Conservation (phyloP, 1,140 invertebrate genomes). For the Pseudomyrmex sp. region DNA sequence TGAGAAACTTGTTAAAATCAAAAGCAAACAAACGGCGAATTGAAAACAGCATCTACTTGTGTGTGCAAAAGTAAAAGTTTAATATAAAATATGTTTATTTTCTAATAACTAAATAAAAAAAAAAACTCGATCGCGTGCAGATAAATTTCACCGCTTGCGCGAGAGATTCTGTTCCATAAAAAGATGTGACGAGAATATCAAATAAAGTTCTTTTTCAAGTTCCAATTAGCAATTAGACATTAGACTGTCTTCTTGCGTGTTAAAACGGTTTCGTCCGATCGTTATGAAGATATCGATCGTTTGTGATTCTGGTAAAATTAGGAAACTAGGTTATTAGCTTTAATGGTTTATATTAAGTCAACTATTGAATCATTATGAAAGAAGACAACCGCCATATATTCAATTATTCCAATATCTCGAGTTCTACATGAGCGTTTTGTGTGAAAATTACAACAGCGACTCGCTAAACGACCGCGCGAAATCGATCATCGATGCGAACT, state of each 20-base stretch:
- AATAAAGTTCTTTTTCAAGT: neutral
- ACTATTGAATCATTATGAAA: slow-evolving; percentile 25
- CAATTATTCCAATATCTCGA: slow-evolving; percentile 13
- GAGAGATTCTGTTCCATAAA: neutral
- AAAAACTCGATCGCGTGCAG: neutral
- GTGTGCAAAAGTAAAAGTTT: no score
- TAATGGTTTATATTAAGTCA: neutral
- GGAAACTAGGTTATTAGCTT: slow-evolving; percentile 25
- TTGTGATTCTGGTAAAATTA: slow-evolving; percentile 35
- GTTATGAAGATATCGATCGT: neutral
- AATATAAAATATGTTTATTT: no score
- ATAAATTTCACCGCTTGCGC: no score
- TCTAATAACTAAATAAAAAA: neutral
- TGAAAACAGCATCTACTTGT: no score
- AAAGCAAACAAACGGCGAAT: no score
- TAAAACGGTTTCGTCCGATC: neutral
- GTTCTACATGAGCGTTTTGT: slow-evolving; percentile 23
- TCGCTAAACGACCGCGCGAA: neutral
- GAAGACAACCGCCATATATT: slow-evolving; percentile 26
- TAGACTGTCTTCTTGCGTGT: neutral
- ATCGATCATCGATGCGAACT: slow-evolving; percentile 22
- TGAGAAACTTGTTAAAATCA: no score
- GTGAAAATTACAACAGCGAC: slow-evolving; percentile 26
- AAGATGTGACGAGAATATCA: neutral
- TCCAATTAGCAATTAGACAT: no score